These are phyloP conservation scores for Chloroclystis v-ata DNA, from an alignment of 2,888 invertebrate species.

Conservation along the genomic window DNA sequence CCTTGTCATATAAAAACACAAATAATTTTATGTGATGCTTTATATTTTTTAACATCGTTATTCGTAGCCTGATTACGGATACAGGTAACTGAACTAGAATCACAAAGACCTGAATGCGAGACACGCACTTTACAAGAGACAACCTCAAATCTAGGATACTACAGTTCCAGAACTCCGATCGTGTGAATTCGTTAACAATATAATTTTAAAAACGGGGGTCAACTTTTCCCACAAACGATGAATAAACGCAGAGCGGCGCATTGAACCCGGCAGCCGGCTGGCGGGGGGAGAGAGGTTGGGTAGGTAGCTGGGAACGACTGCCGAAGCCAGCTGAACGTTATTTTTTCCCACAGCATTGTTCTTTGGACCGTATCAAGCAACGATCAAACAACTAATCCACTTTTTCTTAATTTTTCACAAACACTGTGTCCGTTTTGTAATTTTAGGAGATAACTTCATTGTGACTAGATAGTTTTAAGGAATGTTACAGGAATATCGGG, in stretches of 20 bases:
- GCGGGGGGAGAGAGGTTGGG: slow-evolving; percentile 71
- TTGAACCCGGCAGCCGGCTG: slow-evolving; percentile 74
- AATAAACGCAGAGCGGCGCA: slow-evolving; percentile 77
- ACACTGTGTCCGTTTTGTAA: slow-evolving; percentile 36
- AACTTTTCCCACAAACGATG: slow-evolving; percentile 79
- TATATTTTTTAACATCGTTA: slow-evolving; percentile 22
- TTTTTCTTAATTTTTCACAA: slow-evolving; percentile 49
- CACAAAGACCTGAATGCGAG: background rate
- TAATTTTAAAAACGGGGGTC: slow-evolving; percentile 73
- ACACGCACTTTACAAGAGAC: slow-evolving; percentile 3
- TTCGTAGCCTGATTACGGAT: background rate
- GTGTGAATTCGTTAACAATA: slow-evolving; percentile 78
- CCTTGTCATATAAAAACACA: slow-evolving; percentile 57
- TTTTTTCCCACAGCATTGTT: slow-evolving; percentile 80
- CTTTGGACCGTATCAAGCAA: slow-evolving; percentile 72
- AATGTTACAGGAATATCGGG: slow-evolving; percentile 48
- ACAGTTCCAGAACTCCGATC: slow-evolving; percentile 54
- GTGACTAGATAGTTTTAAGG: slow-evolving; percentile 57
- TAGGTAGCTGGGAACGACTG: slow-evolving; percentile 77
- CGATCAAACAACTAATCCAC: slow-evolving; percentile 49
- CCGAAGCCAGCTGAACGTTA: slow-evolving; percentile 79
- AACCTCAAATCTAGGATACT: slow-evolving; percentile 51
- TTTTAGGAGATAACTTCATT: slow-evolving; percentile 51
- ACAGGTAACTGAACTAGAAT: background rate
- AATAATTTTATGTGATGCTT: slow-evolving; percentile 37